Percentiles rank a stretch among this genome's conserved stretches.
Conservation (phyloP, 2,113 vertebrate species). For the Pygoscelis adeliae region DNA sequence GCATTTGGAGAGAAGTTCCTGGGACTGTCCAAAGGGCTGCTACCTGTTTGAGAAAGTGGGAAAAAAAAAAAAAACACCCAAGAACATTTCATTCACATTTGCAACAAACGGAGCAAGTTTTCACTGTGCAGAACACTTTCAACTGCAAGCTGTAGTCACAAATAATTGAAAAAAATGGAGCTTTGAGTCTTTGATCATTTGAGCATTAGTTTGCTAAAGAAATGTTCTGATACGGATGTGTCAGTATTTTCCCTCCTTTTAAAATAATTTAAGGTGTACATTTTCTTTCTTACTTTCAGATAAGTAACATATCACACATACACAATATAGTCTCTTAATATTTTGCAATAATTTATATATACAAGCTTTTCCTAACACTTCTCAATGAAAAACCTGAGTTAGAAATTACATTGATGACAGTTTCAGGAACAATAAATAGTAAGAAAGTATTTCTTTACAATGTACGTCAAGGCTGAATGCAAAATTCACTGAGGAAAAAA, state of each 20-base stretch:
- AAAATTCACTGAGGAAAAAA: background rate
- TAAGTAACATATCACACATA: background rate
- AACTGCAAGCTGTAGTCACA: background rate
- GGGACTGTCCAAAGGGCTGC: slow-evolving; percentile 95
- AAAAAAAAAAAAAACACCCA: background rate
- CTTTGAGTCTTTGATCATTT: background rate
- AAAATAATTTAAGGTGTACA: background rate
- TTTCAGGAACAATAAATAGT: background rate
- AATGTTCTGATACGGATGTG: background rate
- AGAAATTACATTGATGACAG: background rate
- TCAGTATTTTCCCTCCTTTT: background rate
- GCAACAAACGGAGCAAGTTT: background rate
- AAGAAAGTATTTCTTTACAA: background rate
- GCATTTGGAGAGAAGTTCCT: slow-evolving; percentile 97
- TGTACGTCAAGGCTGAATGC: background rate
- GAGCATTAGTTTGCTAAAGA: background rate
- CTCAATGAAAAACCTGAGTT: background rate
- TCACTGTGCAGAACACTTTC: background rate
- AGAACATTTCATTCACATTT: background rate
- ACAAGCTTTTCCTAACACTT: background rate
- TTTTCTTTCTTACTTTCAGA: background rate
- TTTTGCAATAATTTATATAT: background rate
- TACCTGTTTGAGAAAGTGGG: slow-evolving; percentile 77
- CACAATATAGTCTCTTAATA: background rate
- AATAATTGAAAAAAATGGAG: background rate